Base-by-base conservation (phyloP, 2,888 invertebrate species). In the Rhopalosiphum nymphaeae region DNA sequence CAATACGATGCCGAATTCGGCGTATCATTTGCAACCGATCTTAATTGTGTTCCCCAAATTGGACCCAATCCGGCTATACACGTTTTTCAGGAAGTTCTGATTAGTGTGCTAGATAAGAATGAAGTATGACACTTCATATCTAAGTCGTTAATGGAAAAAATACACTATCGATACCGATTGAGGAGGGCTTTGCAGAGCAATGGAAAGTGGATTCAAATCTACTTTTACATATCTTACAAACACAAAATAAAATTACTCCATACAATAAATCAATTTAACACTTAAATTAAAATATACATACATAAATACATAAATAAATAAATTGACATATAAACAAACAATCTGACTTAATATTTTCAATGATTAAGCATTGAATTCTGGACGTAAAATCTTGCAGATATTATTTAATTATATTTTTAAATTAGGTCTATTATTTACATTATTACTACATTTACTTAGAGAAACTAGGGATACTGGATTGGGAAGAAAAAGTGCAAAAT, bases 1-100 rank as follows among this genome's bases (percentile, higher is more conserved):
- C 46, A 7, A 44, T 36, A 49, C 26, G 16, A 9, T 16, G 42
- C 2, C n/a, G 49, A 16, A 46, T 29, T 25, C 46, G 2, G 67
- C 86, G 46, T 89, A 93, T 93, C 89, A 26, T 90, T 90, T 57
- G 85, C 49, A 85, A 3, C 57, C 93, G 84, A 93, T 93, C 93
- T 93, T 93, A 93, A 93, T 93, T 93, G 93, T 93, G 89, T 90
- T 90, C 85, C 36, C 85, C 93, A 85, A 93, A 93, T 93, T 90
- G 93, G 85, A 93, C 85, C 90, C 92, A 25, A 88, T 78, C 89
- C 85, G 85, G 29, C 21, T 3, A 16, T 85, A 85, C 61, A 46
- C 49, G 85, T 84, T 67, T 88, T 53, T 42, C 42, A 57, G 36
- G 44, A 26, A 92, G 42, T 87, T 88, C 25, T 53, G 92, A 56